phyloP scores from a whole-genome alignment of 2,888 invertebrate species.

The Drosophila peninsularis region DNA sequence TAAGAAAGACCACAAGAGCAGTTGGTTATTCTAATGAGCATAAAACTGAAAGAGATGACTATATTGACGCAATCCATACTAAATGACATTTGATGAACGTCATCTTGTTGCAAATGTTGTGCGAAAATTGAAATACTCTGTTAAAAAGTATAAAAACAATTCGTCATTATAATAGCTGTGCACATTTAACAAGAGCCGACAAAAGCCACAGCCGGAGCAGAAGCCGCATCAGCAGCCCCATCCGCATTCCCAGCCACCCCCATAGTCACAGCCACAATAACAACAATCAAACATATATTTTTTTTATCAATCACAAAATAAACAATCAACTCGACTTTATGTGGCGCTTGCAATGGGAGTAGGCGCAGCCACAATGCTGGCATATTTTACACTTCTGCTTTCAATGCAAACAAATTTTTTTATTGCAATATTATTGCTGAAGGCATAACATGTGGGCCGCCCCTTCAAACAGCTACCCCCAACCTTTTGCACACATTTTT shows the following conservation, averaged over 20 bases:
- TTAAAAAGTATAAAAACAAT: slow-evolving; percentile 1
- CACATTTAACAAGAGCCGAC: slow-evolving; percentile 46
- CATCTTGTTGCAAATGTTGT: not conserved
- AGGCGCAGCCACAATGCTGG: slow-evolving; percentile 37
- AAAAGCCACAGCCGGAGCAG: slow-evolving; percentile 24
- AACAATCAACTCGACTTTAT: slow-evolving; percentile 66
- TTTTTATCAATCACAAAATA: slow-evolving; percentile 79
- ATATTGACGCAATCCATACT: not conserved
- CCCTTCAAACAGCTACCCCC: too few species aligned
- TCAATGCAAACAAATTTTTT: slow-evolving; percentile 69
- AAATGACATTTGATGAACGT: not conserved
- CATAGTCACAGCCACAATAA: not conserved
- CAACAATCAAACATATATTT: slow-evolving; percentile 59
- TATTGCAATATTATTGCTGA: slow-evolving; percentile 59
- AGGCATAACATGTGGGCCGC: slow-evolving; percentile 42
- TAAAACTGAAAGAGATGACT: not conserved
- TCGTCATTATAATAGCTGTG: slow-evolving; percentile 41
- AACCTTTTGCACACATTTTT: not conserved
- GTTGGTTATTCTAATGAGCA: not conserved
- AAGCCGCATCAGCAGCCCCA: slow-evolving; percentile 23
- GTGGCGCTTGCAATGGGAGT: slow-evolving; percentile 22
- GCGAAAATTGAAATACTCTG: not conserved
- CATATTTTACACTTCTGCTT: slow-evolving; percentile 70
- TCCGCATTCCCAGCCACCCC: slow-evolving; percentile 23
- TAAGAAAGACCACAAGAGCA: not conserved